Percentiles rank a stretch among this genome's conserved stretches.
phyloP scores from a whole-genome alignment of 2,113 vertebrate genomes.

The Choloepus hoffmanni region DNA sequence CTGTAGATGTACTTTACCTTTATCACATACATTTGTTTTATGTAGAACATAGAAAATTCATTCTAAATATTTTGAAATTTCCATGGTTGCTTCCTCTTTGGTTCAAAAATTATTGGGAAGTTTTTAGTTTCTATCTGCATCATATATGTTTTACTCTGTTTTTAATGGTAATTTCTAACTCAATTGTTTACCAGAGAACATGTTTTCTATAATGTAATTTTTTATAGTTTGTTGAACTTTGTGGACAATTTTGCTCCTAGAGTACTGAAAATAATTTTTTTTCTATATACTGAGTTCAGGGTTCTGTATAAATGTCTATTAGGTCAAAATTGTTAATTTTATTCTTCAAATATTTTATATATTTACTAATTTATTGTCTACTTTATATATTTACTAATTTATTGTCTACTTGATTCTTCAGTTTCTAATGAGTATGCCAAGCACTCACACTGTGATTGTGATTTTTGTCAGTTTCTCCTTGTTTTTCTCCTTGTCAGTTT shows the following conservation, averaged over 20 bases:
- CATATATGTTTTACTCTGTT: neutral
- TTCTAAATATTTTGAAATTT: conserved; percentile 50
- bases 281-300: neutral
- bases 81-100: neutral
- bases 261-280: neutral
- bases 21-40: neutral
- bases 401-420: neutral
- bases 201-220: neutral
- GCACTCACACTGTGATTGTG: neutral
- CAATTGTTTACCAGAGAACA: neutral
- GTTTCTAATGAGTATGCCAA: neutral
- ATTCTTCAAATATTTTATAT: neutral
- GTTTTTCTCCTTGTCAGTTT: too few relatives aligned
- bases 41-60: neutral
- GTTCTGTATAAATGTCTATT: neutral
- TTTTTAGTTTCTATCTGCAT: neutral
- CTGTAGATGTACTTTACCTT: neutral
- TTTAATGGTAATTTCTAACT: conserved; percentile 15
- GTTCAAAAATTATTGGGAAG: neutral
- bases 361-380: neutral
- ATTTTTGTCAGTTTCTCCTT: neutral
- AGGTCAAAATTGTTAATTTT: neutral
- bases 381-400: neutral
- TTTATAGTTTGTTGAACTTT: neutral
- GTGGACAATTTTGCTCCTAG: neutral